Conservation (phyloP, 2,888 invertebrate species). For the Torymus aiolomorphi region DNA sequence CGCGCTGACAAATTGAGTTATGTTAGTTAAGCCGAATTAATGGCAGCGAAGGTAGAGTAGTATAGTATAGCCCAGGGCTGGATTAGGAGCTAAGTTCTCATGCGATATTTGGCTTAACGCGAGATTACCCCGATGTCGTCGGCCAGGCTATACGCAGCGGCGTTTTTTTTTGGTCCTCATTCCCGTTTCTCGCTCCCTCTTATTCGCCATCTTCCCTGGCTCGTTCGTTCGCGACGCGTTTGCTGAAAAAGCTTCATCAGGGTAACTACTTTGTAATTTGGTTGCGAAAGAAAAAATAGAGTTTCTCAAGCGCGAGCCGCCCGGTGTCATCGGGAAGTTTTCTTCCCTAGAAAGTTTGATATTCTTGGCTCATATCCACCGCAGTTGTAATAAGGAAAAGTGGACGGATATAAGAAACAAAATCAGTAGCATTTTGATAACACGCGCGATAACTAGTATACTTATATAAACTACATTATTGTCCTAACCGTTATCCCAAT, state of each 20-base stretch:
- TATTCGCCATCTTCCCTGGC: background rate
- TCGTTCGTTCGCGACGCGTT: background rate
- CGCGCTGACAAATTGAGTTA: conserved; percentile 68
- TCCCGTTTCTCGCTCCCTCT: background rate
- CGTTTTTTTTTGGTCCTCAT: background rate
- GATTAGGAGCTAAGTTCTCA: conserved; percentile 57
- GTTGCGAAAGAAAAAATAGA: conserved; percentile 27
- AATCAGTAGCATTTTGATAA: too few relatives aligned
- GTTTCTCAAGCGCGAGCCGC: conserved; percentile 5
- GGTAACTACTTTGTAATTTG: conserved; percentile 45
- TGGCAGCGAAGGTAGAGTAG: conserved; percentile 26
- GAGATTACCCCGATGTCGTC: conserved; percentile 42
- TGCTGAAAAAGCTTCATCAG: conserved; percentile 31
- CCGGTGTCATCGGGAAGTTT: conserved; percentile 14
- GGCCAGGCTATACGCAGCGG: too few relatives aligned
- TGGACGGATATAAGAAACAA: background rate
- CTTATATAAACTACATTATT: too few relatives aligned
- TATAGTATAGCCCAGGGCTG: conserved; percentile 19
- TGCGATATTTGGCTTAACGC: conserved; percentile 57
- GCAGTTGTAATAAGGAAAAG: conserved; percentile 9
- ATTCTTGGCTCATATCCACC: background rate
- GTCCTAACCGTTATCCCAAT: too few relatives aligned
- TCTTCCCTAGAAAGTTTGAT: background rate
- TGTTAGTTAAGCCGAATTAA: conserved; percentile 69
- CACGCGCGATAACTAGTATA: too few relatives aligned